Percentiles rank a stretch among this genome's conserved stretches.
Evolutionary conservation across 1,140 invertebrate species (phyloP).

Genomic region (Dryas iulia): DNA sequence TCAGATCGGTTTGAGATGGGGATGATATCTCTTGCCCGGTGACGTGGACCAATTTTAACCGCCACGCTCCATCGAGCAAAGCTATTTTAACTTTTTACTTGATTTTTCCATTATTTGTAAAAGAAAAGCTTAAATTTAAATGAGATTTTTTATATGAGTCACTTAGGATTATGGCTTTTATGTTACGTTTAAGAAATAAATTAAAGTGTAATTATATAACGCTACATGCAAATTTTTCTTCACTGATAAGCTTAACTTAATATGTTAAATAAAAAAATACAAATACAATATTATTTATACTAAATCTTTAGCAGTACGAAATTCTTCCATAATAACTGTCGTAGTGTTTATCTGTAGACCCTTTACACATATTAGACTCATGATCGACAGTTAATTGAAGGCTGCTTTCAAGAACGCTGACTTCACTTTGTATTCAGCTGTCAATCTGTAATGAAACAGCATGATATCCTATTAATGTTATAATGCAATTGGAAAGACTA

Average conservation of each 20-base stretch:
- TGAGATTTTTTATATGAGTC: neutral
- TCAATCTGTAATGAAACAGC: neutral
- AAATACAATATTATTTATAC: too few relatives aligned
- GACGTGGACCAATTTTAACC: constrained; percentile 39
- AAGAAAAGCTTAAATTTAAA: neutral
- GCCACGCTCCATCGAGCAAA: constrained; percentile 48
- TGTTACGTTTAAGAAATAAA: too few relatives aligned
- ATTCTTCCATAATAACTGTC: neutral
- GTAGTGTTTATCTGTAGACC: neutral
- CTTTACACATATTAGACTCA: neutral
- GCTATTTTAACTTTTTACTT: constrained; percentile 59
- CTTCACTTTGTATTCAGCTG: neutral
- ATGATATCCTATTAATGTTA: neutral
- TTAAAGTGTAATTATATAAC: too few relatives aligned
- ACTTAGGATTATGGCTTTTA: neutral
- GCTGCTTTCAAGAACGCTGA: constrained; percentile 1
- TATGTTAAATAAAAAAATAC: too few relatives aligned
- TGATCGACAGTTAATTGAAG: neutral
- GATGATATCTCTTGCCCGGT: constrained; percentile 20
- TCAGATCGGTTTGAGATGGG: constrained; percentile 17
- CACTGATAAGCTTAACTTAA: too few relatives aligned
- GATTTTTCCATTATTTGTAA: neutral
- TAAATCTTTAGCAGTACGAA: neutral
- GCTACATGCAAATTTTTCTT: too few relatives aligned
- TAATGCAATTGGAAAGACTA: neutral